phyloP scores from a whole-genome alignment of 2,888 invertebrate species.

The Patella pellucida region DNA sequence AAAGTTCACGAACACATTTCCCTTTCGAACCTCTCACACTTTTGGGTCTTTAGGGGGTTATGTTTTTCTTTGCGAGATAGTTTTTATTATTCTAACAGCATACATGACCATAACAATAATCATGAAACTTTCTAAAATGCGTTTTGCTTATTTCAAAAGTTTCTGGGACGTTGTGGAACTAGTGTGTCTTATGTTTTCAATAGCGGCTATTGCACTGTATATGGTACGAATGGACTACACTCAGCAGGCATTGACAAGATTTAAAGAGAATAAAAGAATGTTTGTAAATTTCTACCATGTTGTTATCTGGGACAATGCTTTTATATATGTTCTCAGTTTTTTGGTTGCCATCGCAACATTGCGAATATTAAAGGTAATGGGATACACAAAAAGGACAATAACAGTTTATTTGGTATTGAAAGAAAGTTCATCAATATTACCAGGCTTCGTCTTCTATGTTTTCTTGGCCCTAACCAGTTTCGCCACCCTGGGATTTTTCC shows the following conservation, averaged over 20 bases:
- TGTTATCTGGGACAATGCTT: conserved; percentile 48
- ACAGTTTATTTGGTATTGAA: conserved; percentile 45
- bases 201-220: conserved; percentile 44
- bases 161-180: conserved; percentile 51
- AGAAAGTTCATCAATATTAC: conserved; percentile 42
- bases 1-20: conserved; percentile 41
- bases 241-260: conserved; percentile 39
- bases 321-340: conserved; percentile 43
- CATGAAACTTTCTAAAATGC: conserved; percentile 36
- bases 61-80: conserved; percentile 43
- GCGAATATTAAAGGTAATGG: conserved; percentile 51
- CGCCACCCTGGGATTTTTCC: conserved; percentile 44
- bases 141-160: conserved; percentile 39
- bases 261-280: conserved; percentile 46
- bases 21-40: conserved; percentile 47
- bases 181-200: conserved; percentile 34
- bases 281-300: conserved; percentile 57
- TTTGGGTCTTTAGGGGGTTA: conserved; percentile 41
- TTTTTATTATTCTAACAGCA: conserved; percentile 42
- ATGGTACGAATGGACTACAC: conserved; percentile 37
- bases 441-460: conserved; percentile 51
- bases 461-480: conserved; percentile 42
- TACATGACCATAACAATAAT: conserved; percentile 36
- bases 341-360: conserved; percentile 49
- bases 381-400: conserved; percentile 49